These are phyloP conservation scores for Perccottus glenii DNA, from an alignment of 2,113 vertebrate genomes.

Conservation along the genomic window DNA sequence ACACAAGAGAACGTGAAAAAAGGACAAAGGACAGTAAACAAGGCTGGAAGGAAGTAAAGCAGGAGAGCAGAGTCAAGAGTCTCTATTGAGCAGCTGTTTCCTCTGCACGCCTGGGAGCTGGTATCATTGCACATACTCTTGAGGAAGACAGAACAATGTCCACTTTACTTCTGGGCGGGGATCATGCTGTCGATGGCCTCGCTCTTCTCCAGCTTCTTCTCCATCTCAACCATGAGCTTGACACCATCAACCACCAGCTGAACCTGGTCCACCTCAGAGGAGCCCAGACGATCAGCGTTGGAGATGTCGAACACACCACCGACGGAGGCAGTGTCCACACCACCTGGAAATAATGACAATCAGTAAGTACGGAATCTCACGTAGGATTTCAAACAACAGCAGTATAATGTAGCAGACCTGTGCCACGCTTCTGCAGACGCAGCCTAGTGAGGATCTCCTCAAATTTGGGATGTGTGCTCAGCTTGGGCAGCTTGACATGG, in stretches of 20 bases:
- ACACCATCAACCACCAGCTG: conserved; percentile 97
- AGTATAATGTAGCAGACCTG: conserved; percentile 76
- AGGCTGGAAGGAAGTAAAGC: conserved; percentile 40
- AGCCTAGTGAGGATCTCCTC: conserved; percentile 90
- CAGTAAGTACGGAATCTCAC: not conserved
- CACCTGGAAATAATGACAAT: conserved; percentile 73
- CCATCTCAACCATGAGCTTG: conserved; percentile 97
- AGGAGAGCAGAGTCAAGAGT: conserved; percentile 75
- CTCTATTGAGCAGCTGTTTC: conserved; percentile 66
- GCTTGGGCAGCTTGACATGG: conserved; percentile 89
- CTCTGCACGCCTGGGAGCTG: conserved; percentile 53
- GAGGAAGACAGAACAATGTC: conserved; percentile 53
- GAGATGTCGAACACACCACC: conserved; percentile 94
- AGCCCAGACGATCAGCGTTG: conserved; percentile 93
- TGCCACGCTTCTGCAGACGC: conserved; percentile 95
- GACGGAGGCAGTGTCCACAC: conserved; percentile 93
- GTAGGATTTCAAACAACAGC: not conserved
- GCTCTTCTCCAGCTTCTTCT: conserved; percentile 96
- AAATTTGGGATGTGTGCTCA: conserved; percentile 92
- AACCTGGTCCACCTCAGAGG: conserved; percentile 92
- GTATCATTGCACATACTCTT: conserved; percentile 58
- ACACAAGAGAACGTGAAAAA: conserved; percentile 62
- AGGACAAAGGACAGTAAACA: conserved; percentile 39
- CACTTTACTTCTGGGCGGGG: conserved; percentile 91
- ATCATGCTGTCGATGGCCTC: conserved; percentile 92